These are phyloP conservation scores for Caenorhabditis afra DNA, from an alignment of 2,888 invertebrate genomes.

Conservation along the genomic window DNA sequence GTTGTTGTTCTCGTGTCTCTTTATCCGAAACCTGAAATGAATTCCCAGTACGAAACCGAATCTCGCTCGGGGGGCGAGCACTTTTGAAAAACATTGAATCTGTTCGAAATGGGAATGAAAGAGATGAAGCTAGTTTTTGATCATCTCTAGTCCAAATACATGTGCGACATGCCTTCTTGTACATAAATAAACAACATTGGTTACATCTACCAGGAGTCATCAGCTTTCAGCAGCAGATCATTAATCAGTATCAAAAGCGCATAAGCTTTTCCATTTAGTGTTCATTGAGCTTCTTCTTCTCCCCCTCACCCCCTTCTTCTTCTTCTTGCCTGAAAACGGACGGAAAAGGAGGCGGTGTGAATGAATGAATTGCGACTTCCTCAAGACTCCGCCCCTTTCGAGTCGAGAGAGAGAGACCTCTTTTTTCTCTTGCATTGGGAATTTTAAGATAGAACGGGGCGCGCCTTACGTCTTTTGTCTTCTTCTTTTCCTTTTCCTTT, in stretches of 20 bases:
- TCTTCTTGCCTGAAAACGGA: not conserved
- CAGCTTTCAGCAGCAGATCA: constrained; percentile 2
- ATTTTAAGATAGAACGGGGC: not conserved
- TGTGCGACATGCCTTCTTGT: no score
- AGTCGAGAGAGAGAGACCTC: not conserved
- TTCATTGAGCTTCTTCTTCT: not conserved
- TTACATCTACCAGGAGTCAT: not conserved
- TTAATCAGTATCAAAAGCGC: constrained; percentile 22
- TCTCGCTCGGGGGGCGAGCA: no score
- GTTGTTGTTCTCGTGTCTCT: no score
- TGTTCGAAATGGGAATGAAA: no score
- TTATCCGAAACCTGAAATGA: no score
- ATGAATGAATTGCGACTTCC: constrained; percentile 16
- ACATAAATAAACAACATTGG: not conserved
- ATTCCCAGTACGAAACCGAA: no score
- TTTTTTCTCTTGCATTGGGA: constrained; percentile 9
- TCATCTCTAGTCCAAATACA: no score
- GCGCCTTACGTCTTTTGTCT: not conserved
- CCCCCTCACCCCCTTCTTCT: not conserved
- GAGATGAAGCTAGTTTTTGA: no score
- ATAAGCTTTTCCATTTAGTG: constrained; percentile 2
- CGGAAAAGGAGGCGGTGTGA: constrained; percentile 20
- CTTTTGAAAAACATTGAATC: no score
- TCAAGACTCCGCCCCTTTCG: constrained; percentile 5
- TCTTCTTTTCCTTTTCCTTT: not conserved